phyloP scores from a whole-genome alignment of 2,797 vertebrate species.

The Setipinna tenuifilis region DNA sequence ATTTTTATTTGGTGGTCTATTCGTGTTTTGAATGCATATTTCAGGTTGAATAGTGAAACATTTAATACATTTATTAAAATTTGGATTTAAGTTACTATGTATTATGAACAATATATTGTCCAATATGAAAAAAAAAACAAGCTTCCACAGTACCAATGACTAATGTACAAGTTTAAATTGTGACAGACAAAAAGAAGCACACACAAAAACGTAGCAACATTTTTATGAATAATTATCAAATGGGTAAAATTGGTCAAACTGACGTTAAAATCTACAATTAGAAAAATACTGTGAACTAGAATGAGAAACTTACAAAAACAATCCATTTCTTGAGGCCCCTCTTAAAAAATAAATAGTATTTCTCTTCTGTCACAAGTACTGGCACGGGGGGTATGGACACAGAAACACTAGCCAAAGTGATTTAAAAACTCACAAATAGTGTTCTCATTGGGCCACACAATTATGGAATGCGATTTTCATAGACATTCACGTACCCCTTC shows the following conservation, averaged over 20 bases:
- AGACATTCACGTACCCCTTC: neutral
- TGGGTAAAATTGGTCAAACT: conserved; percentile 16
- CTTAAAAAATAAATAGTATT: conserved; percentile 24
- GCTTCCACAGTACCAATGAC: neutral
- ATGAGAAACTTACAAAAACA: neutral
- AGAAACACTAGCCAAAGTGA: neutral
- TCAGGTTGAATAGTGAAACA: too few relatives aligned
- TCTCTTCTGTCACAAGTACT: conserved; percentile 14
- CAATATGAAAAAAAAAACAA: too few relatives aligned
- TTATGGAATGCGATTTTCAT: conserved; percentile 15
- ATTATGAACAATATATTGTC: neutral
- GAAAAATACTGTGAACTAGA: conserved; percentile 12
- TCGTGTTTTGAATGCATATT: too few relatives aligned
- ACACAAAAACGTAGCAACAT: neutral
- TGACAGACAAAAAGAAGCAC: neutral
- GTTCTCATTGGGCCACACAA: neutral
- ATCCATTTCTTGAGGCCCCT: neutral
- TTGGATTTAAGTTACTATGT: too few relatives aligned
- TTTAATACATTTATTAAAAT: too few relatives aligned
- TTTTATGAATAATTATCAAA: conserved; percentile 22
- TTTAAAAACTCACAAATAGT: conserved; percentile 9
- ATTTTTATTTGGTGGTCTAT: neutral
- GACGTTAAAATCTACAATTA: conserved; percentile 15
- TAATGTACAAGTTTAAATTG: neutral
- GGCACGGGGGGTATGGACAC: neutral